Percentiles rank a stretch among this genome's conserved stretches.
These are phyloP conservation scores for Peromyscus maniculatus DNA, from an alignment of 2,113 vertebrate species.

Conservation along the genomic window DNA sequence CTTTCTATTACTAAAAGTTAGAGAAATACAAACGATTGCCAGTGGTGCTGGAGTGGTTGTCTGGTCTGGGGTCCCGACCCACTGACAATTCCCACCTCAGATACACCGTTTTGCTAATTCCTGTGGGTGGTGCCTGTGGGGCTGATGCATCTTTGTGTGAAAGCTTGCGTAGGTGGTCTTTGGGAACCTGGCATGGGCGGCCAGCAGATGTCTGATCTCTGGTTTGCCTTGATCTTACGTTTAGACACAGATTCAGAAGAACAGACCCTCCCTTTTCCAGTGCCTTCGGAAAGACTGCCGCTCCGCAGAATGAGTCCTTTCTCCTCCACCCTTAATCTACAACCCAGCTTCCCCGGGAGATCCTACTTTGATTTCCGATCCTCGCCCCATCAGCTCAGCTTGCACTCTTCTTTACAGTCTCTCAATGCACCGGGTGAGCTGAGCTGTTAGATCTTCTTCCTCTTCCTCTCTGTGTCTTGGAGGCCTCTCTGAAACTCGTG, in stretches of 20 bases:
- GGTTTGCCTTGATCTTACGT: conserved; percentile 89
- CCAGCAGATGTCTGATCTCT: conserved; percentile 84
- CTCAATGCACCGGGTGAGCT: conserved; percentile 90
- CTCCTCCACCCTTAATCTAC: conserved; percentile 91
- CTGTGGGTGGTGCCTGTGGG: background rate
- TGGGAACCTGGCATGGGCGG: background rate
- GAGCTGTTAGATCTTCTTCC: conserved; percentile 82
- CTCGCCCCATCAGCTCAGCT: conserved; percentile 91
- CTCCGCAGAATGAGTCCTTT: conserved; percentile 91
- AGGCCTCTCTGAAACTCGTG: conserved; percentile 82
- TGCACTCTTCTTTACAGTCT: conserved; percentile 91
- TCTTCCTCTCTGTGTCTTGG: conserved; percentile 86
- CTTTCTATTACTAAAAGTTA: conserved; percentile 8
- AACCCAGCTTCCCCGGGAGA: conserved; percentile 90
- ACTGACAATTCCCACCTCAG: background rate
- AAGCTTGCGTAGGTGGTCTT: background rate
- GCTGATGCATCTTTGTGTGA: background rate
- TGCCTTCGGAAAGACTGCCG: conserved; percentile 91
- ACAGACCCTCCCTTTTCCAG: conserved; percentile 90
- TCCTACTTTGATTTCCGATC: conserved; percentile 91
- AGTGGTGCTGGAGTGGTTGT: background rate
- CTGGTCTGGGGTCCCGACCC: conserved; percentile 21
- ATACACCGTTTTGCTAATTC: background rate
- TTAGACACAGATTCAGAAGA: conserved; percentile 91
- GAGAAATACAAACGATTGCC: background rate